Base-by-base conservation (phyloP, 30 jellyfish, hydroid and myxozoan genomes). In the Cassiopea andromeda region DNA sequence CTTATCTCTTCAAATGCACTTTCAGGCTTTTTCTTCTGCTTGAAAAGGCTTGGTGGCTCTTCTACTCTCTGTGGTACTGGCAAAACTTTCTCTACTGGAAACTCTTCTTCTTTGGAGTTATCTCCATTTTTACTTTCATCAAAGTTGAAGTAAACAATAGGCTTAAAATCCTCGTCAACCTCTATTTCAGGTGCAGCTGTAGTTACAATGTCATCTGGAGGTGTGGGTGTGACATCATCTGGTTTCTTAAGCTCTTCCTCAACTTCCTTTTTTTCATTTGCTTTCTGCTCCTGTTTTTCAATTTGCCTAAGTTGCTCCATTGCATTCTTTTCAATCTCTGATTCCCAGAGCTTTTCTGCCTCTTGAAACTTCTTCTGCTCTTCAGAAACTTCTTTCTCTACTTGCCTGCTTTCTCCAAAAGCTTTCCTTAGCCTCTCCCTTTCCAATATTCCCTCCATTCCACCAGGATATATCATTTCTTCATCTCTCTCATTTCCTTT, bases 321-420 rank as follows among this genome's bases (percentile, higher is more conserved):
- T 48, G 86, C 90, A 44, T 77, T 87, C 90, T 87, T 78, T 84
- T 78, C 18, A 46, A 87, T 77, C 66, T 78, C 86, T 47, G 61
- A 82, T 58, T 87, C 90, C 94, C 94, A 87, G 60, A 38, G 44
- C 86, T 87, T 87, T 60, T 87, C 94, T 1, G 94, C 94, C 44
- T 87, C 90, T 27, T 49, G 90, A 71, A 77, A 87, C 83, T 61
- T 3, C 58, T 87, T 87, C 80, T 87, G 90, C 60, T 77, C 90
- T 68, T 67, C 82, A 1, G 74, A 44, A 44, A 78, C 54, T 50
- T 54, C 57, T 64, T 69, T 72, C 60, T 77, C 86, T 6, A 73
- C 90, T 5, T 87, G 86, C 50, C 57, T 50, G 54, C 61, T 17
- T 44, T 16, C 69, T 44, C 74, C 48, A 7, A 73, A 1, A 27